These are phyloP conservation scores for Lamprologus ornatipinnis DNA, from an alignment of 2,113 vertebrate species.

Conservation along the genomic window DNA sequence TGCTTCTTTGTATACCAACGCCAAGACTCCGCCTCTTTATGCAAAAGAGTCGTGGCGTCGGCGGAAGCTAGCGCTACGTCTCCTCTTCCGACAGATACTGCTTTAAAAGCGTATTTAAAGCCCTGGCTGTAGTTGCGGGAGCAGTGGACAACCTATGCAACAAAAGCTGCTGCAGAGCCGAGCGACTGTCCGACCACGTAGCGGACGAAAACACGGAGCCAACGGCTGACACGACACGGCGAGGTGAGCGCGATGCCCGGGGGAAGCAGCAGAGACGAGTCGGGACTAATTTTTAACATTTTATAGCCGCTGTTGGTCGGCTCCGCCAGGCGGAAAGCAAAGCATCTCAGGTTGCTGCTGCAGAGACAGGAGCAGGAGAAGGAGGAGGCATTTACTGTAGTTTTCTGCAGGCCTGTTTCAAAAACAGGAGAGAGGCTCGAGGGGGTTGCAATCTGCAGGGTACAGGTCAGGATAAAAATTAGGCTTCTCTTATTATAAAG, in stretches of 20 bases:
- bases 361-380: neutral
- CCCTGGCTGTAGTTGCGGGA: slow-evolving; percentile 24
- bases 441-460: neutral
- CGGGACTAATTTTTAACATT: neutral
- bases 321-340: slow-evolving; percentile 5
- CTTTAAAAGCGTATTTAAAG: slow-evolving; percentile 67
- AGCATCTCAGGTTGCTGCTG: slow-evolving; percentile 68
- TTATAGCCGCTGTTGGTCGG: neutral
- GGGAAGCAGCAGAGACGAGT: neutral
- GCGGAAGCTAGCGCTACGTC: slow-evolving; percentile 43
- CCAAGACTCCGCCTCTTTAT: slow-evolving; percentile 32
- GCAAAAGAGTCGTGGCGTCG: slow-evolving; percentile 21
- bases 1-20: neutral
- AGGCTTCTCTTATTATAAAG: neutral
- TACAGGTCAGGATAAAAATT: neutral
- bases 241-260: slow-evolving; percentile 38
- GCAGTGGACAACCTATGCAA: slow-evolving; percentile 30
- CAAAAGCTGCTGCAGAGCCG: slow-evolving; percentile 20
- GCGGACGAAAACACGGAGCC: slow-evolving; percentile 16
- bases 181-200: neutral
- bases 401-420: slow-evolving; percentile 29
- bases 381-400: slow-evolving; percentile 24
- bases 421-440: neutral
- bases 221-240: slow-evolving; percentile 32
- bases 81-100: slow-evolving; percentile 50